phyloP scores from a whole-genome alignment of 2,888 invertebrate species.

The Caenorhabditis sp. region DNA sequence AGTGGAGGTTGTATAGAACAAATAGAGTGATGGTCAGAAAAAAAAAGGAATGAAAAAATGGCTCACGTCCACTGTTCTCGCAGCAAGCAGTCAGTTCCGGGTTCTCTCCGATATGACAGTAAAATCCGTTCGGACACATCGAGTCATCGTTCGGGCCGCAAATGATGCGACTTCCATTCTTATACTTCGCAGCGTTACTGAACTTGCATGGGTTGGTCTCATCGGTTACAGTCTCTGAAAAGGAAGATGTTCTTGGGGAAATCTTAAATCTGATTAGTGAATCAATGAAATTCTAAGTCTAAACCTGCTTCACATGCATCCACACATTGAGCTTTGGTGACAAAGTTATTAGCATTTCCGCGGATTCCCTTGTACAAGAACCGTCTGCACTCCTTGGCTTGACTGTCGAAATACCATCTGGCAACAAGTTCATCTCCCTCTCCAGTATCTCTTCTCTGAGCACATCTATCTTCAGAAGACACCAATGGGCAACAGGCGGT shows the following conservation, averaged over 20 bases:
- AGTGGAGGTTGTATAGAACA: constrained; percentile 20
- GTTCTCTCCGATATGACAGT: constrained; percentile 82
- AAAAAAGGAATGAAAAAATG: background rate
- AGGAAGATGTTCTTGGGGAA: background rate
- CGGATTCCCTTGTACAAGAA: constrained; percentile 82
- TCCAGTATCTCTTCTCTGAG: constrained; percentile 74
- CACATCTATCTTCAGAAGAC: constrained; percentile 73
- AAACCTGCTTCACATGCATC: constrained; percentile 76
- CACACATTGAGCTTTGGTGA: constrained; percentile 79
- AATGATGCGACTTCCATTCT: constrained; percentile 67
- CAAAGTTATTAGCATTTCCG: constrained; percentile 82
- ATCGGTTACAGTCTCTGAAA: constrained; percentile 64
- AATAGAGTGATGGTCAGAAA: constrained; percentile 26
- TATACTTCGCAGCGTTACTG: constrained; percentile 75
- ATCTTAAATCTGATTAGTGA: background rate
- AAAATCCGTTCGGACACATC: constrained; percentile 80
- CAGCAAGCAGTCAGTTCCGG: constrained; percentile 81
- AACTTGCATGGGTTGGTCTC: constrained; percentile 78
- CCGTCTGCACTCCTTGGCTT: constrained; percentile 77
- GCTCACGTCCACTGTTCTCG: constrained; percentile 80
- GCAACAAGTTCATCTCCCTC: constrained; percentile 80
- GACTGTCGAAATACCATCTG: constrained; percentile 81
- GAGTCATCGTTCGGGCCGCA: constrained; percentile 74
- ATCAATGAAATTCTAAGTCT: too few relatives aligned
- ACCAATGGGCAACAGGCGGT: constrained; percentile 80